phyloP scores from a whole-genome alignment of 2,888 invertebrate species.

The Synergus gifuensis region DNA sequence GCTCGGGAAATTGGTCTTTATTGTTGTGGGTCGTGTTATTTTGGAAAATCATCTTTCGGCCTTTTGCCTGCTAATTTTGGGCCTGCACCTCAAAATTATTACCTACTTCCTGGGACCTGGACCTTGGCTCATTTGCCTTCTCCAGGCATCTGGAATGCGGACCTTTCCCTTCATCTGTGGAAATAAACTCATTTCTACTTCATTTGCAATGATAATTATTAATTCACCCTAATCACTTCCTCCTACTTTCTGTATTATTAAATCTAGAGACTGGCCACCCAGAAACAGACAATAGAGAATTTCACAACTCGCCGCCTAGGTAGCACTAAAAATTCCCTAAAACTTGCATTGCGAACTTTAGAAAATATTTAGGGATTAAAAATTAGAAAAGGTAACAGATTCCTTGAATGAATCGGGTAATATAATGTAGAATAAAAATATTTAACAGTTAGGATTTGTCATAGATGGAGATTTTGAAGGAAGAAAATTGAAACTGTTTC shows the following conservation, averaged over 20 bases:
- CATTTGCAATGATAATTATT: neutral
- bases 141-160: constrained; percentile 66
- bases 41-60: constrained; percentile 75
- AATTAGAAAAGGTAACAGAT: no score
- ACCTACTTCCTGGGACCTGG: constrained; percentile 68
- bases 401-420: neutral
- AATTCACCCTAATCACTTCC: neutral
- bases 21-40: constrained; percentile 68
- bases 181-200: constrained; percentile 10
- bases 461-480: neutral
- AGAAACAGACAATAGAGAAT: neutral
- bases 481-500: constrained; percentile 32
- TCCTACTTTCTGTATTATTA: neutral
- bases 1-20: constrained; percentile 71
- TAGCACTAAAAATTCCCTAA: no score
- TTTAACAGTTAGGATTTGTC: constrained; percentile 11
- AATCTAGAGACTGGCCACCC: neutral
- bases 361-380: no score
- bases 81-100: constrained; percentile 69
- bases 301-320: no score
- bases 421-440: neutral
- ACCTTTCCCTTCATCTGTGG: constrained; percentile 30
- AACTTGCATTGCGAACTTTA: no score
- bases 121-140: constrained; percentile 36
- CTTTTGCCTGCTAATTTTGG: constrained; percentile 75